phyloP scores from a whole-genome alignment of 1,140 invertebrate genomes.

The Oreohelix idahoensis region DNA sequence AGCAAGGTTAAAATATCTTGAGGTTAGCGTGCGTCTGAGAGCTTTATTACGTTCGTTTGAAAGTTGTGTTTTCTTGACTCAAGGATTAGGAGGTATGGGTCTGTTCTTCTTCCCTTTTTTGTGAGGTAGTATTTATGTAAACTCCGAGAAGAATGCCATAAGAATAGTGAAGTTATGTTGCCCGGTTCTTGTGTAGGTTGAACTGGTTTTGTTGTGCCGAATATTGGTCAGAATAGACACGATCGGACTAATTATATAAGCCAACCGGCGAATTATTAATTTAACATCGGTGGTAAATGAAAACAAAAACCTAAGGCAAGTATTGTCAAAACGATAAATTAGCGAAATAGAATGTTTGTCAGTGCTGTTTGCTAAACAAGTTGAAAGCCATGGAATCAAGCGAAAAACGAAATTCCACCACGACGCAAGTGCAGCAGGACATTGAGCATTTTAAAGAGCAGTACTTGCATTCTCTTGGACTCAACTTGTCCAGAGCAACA shows the following conservation, averaged over 20 bases:
- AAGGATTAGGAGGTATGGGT: background rate
- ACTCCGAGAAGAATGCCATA: background rate
- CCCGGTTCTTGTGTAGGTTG: background rate
- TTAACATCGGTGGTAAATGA: too few species aligned
- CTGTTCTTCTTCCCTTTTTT: background rate
- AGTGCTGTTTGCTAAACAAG: background rate
- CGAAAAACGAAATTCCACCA: constrained; percentile 12
- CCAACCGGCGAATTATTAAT: too few species aligned
- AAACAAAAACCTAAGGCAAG: too few species aligned
- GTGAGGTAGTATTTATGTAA: background rate
- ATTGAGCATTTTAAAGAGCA: constrained; percentile 34
- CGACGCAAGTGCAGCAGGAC: background rate
- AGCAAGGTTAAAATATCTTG: background rate
- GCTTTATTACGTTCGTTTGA: background rate
- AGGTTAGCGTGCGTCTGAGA: background rate
- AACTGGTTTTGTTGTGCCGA: background rate
- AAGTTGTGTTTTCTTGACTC: too few species aligned
- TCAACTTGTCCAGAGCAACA: background rate
- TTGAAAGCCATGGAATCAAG: background rate
- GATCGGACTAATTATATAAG: too few species aligned
- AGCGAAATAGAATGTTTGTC: background rate
- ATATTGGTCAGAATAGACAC: too few species aligned
- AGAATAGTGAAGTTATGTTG: background rate
- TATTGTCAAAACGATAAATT: too few species aligned
- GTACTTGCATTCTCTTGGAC: constrained; percentile 27